A percentile compares a stretch with the other conserved stretches of the same genome.
These are phyloP conservation scores for Umimayanthus chanpuru DNA, from an alignment of 92 coral and sea anemone species.

Conservation along the genomic window DNA sequence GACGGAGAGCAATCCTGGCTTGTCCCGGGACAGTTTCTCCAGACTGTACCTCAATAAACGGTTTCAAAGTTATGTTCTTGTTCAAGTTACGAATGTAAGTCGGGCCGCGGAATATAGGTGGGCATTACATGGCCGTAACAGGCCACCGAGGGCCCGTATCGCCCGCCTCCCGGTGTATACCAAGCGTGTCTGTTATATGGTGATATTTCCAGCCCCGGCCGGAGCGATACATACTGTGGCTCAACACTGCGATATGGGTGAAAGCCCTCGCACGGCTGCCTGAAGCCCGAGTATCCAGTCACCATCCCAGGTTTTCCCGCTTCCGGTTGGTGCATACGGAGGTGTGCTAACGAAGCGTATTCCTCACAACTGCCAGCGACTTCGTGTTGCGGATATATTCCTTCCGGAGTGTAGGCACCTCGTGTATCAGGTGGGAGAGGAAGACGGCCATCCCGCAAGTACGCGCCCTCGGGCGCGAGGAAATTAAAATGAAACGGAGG, in stretches of 20 bases:
- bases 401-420: slow-evolving; percentile 55
- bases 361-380: slow-evolving; percentile 49
- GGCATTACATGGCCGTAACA: slow-evolving; percentile 81
- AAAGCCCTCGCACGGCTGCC: slow-evolving; percentile 72
- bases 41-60: background rate
- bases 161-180: slow-evolving; percentile 64
- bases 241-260: slow-evolving; percentile 73
- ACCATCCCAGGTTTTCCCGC: slow-evolving; percentile 45
- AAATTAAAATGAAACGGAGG: slow-evolving; percentile 83
- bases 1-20: background rate
- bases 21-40: background rate
- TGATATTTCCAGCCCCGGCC: slow-evolving; percentile 76
- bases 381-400: slow-evolving; percentile 53
- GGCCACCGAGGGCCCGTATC: slow-evolving; percentile 67
- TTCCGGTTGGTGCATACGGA: slow-evolving; percentile 48
- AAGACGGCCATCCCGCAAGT: slow-evolving; percentile 61
- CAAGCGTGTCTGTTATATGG: slow-evolving; percentile 53
- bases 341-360: slow-evolving; percentile 41
- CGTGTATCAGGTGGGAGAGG: slow-evolving; percentile 68
- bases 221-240: slow-evolving; percentile 59
- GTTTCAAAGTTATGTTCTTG: background rate
- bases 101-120: slow-evolving; percentile 29
- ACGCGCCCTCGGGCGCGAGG: slow-evolving; percentile 69
- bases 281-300: slow-evolving; percentile 62
- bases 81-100: slow-evolving; percentile 24